These are phyloP conservation scores for Stylophora pistillata DNA, from an alignment of 64 coral and sea anemone genomes.

Conservation along the genomic window DNA sequence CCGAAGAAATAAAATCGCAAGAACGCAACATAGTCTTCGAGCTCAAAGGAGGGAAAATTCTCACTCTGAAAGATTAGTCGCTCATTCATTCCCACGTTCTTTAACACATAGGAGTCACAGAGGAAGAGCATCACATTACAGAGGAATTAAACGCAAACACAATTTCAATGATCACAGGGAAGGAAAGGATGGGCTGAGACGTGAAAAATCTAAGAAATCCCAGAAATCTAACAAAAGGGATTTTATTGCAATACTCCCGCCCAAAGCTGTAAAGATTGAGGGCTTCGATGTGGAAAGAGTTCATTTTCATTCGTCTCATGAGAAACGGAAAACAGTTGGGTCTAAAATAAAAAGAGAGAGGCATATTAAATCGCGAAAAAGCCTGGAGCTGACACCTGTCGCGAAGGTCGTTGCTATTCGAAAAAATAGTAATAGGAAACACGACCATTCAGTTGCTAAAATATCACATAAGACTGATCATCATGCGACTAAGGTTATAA, in stretches of 20 bases:
- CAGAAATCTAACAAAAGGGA: conserved; percentile 14
- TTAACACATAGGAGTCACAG: no score
- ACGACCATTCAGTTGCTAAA: no score
- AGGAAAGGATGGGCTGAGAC: not conserved
- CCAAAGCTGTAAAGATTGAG: conserved; percentile 5
- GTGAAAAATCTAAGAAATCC: not conserved
- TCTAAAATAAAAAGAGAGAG: not conserved
- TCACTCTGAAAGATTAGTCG: no score
- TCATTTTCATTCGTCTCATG: not conserved
- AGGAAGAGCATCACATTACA: not conserved
- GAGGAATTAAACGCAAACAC: not conserved
- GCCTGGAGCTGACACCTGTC: not conserved
- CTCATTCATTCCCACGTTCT: no score
- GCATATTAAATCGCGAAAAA: not conserved
- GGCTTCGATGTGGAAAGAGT: conserved; percentile 24
- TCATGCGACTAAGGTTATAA: not conserved
- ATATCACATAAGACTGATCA: not conserved
- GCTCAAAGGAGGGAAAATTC: no score
- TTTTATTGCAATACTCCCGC: conserved; percentile 22
- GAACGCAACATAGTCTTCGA: no score
- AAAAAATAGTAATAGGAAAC: no score
- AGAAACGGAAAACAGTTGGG: not conserved
- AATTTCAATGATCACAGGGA: not conserved
- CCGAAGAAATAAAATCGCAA: no score
- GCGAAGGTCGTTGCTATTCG: not conserved